Base-by-base conservation (phyloP, 2,888 invertebrate genomes). In the Cheilosia urbana region DNA sequence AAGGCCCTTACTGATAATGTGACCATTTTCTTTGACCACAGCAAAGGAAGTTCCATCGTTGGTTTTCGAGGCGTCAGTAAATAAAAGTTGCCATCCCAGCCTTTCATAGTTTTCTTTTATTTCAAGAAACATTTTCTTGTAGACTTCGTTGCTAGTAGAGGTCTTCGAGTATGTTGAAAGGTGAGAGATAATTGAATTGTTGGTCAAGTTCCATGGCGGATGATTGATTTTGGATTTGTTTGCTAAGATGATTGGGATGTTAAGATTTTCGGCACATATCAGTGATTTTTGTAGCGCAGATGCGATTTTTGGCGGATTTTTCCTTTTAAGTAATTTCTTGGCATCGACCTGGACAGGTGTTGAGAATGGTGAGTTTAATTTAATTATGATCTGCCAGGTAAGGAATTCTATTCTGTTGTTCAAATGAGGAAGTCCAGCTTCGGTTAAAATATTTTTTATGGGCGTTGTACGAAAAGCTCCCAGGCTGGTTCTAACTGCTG, bases 401-500 rank as follows among this genome's bases (percentile, higher is more conserved):
- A 42, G 19, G 27, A 37, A 47, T 27, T 55, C 15, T 1, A 57
- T 55, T 69, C 45, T 57, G 11, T 42, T 47, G 2, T 7, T 34
- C 17, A 45, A 21, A 11, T 57, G 19, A 15, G 47, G 47, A 11
- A 49, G 47, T 19, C 71, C 71, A 5, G 47, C 47, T 27, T 58
- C 71, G n/a, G 49, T 47, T 15, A 71, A n/a, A 4, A 60, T 71
- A 21, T 71, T 71, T 21, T 37, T 66, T 34, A 66, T 30, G 1
- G 47, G 60, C 4, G 47, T 49, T 45, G 71, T 15, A 4, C 58
- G 71, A 49, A 69, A 57, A 4, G 57, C 69, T 30, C 69, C 57
- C 17, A 57, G 7, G 27, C 55, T 47, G 19, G 55, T 40, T 19
- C 66, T 49, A 3, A 21, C 40, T n/a, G 53, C 55, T 19, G 68